Percentiles rank a stretch among this genome's conserved stretches.
Evolutionary conservation across 2,113 vertebrate species (phyloP).

Genomic region (Ceuthmochares aereus): DNA sequence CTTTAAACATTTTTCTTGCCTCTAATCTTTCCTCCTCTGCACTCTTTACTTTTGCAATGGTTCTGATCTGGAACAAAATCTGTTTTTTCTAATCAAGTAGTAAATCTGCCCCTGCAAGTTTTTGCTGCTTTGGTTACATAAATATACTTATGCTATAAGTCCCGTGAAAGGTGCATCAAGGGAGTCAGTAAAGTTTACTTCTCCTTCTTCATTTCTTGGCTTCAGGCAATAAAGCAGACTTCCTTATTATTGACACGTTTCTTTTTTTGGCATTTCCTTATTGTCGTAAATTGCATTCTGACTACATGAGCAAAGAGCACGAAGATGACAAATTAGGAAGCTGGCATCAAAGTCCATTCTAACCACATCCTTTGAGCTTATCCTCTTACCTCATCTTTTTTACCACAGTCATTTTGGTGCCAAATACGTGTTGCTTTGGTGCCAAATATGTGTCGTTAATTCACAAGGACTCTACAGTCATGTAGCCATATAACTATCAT

Average conservation of each 20-base stretch:
- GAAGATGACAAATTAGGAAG: conserved; percentile 49
- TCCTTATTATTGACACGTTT: conserved; percentile 47
- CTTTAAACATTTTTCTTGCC: not conserved
- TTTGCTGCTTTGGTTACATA: not conserved
- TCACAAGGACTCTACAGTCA: not conserved
- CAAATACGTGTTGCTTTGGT: not conserved
- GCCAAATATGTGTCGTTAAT: conserved; percentile 23
- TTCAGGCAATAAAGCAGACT: not conserved
- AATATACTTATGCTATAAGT: not conserved
- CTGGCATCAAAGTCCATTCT: not conserved
- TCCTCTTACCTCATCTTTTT: conserved; percentile 49
- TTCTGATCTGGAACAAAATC: not conserved
- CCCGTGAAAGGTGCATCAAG: not conserved
- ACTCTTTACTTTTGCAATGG: not conserved
- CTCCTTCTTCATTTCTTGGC: conserved; percentile 1
- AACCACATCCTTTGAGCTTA: conserved; percentile 40
- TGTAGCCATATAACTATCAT: not conserved
- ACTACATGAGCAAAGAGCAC: not conserved
- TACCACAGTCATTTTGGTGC: conserved; percentile 7
- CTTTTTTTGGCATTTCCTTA: conserved; percentile 35
- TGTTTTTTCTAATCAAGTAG: not conserved
- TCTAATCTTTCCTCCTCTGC: not conserved
- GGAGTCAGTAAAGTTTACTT: conserved; percentile 10
- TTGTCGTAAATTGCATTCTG: conserved; percentile 41
- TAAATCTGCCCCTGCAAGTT: not conserved